Conservation (phyloP, 2,113 vertebrate genomes). For the Serilophus lunatus region DNA sequence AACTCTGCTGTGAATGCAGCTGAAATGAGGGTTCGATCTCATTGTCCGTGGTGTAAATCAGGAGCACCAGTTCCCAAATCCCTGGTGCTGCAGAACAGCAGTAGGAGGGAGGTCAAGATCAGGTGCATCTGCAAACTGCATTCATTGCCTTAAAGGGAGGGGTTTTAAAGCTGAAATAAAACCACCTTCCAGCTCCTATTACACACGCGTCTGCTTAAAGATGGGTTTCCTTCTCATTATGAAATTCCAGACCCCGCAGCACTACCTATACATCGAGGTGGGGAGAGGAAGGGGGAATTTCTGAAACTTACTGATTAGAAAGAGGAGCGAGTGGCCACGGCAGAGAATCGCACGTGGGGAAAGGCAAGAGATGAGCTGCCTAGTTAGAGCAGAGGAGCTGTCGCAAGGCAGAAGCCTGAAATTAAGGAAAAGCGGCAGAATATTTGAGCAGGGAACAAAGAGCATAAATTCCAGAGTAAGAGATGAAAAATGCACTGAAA, state of each 20-base stretch:
- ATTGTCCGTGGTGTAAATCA: not conserved
- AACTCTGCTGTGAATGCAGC: not conserved
- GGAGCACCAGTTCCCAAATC: not conserved
- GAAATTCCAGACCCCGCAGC: not conserved
- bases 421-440: slow-evolving; percentile 61
- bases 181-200: not conserved
- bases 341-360: not conserved
- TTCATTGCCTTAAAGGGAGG: not conserved
- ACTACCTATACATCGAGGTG: not conserved
- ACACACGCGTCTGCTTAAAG: not conserved
- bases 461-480: slow-evolving; percentile 56
- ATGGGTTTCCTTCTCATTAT: not conserved
- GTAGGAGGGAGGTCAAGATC: not conserved
- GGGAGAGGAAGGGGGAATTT: not conserved
- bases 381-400: slow-evolving; percentile 11
- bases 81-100: not conserved
- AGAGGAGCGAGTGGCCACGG: not conserved
- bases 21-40: not conserved
- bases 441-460: slow-evolving; percentile 65
- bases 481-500: slow-evolving; percentile 56
- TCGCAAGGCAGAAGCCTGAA: slow-evolving; percentile 49
- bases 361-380: slow-evolving; percentile 31
- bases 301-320: slow-evolving; percentile 21
- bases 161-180: not conserved
- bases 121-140: not conserved